Percentiles rank a stretch among this genome's conserved stretches.
phyloP scores from a whole-genome alignment of 2,888 invertebrate species.

The Cosmia pyralina region DNA sequence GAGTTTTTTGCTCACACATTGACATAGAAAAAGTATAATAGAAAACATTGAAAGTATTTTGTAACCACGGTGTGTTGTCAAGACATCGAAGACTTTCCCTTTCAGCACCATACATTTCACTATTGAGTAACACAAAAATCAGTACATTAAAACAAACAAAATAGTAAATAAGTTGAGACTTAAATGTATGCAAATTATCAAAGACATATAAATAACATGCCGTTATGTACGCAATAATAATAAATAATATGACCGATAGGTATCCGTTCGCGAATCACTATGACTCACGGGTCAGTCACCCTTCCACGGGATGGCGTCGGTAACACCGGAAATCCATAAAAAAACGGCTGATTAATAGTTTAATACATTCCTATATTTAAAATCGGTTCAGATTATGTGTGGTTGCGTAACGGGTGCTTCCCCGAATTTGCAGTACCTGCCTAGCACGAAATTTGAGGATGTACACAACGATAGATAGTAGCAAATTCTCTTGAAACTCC shows the following conservation, averaged over 20 bases:
- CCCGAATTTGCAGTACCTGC: neutral
- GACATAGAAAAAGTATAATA: slow-evolving; percentile 26
- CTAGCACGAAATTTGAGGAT: neutral
- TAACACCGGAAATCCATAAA: slow-evolving; percentile 57
- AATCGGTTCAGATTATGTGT: slow-evolving; percentile 34
- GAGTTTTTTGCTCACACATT: slow-evolving; percentile 32
- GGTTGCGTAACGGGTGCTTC: slow-evolving; percentile 10
- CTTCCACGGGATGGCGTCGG: slow-evolving; percentile 53
- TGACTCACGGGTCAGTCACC: slow-evolving; percentile 66
- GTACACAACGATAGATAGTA: neutral
- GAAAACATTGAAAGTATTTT: slow-evolving; percentile 24
- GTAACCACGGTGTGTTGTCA: slow-evolving; percentile 13
- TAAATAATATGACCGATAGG: slow-evolving; percentile 65
- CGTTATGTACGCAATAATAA: slow-evolving; percentile 64
- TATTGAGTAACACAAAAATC: slow-evolving; percentile 10
- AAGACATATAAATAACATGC: slow-evolving; percentile 46
- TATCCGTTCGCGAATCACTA: slow-evolving; percentile 61
- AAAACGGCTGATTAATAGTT: slow-evolving; percentile 57
- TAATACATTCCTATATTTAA: slow-evolving; percentile 47
- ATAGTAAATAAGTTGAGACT: slow-evolving; percentile 16
- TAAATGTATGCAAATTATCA: slow-evolving; percentile 52
- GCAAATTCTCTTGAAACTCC: neutral
- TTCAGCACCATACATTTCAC: slow-evolving; percentile 43
- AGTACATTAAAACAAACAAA: slow-evolving; percentile 15
- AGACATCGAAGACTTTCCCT: slow-evolving; percentile 29